These are phyloP conservation scores for Ammodytes dubius DNA, from an alignment of 2,113 vertebrate species.

Conservation along the genomic window DNA sequence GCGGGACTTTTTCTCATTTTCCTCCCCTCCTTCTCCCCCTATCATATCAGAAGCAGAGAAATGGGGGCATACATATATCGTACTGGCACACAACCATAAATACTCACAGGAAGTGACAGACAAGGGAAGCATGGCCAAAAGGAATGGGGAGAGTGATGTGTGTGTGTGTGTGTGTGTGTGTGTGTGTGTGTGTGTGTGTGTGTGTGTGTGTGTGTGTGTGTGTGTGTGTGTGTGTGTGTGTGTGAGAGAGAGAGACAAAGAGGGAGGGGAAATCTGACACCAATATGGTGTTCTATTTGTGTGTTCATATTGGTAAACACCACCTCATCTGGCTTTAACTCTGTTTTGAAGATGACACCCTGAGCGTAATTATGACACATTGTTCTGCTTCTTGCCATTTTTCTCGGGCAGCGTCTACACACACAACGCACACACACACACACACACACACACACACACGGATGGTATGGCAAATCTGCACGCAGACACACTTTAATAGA, in stretches of 20 bases:
- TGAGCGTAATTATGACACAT: conserved; percentile 77
- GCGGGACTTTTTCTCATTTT: conserved; percentile 38
- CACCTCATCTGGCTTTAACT: conserved; percentile 65
- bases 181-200: too few relatives aligned
- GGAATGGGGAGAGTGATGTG: conserved; percentile 54
- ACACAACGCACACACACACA: conserved; percentile 14
- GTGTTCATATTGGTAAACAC: conserved; percentile 67
- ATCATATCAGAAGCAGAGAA: conserved; percentile 77
- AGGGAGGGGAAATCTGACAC: conserved; percentile 28
- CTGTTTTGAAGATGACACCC: conserved; percentile 63
- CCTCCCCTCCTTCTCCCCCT: neutral
- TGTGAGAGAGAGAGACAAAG: neutral
- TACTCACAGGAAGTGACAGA: conserved; percentile 72
- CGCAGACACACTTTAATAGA: conserved; percentile 25
- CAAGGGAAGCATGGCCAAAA: conserved; percentile 52
- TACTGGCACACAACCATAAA: conserved; percentile 63
- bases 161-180: too few relatives aligned
- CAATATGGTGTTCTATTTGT: conserved; percentile 66
- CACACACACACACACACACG: neutral
- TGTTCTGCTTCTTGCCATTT: conserved; percentile 64
- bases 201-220: too few relatives aligned
- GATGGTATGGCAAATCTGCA: conserved; percentile 32
- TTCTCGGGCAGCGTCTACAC: conserved; percentile 30
- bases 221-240: neutral
- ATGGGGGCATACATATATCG: conserved; percentile 82